These are phyloP conservation scores for Phrynocephalus guinanensis DNA, from an alignment of 2,797 vertebrate genomes.

Conservation along the genomic window DNA sequence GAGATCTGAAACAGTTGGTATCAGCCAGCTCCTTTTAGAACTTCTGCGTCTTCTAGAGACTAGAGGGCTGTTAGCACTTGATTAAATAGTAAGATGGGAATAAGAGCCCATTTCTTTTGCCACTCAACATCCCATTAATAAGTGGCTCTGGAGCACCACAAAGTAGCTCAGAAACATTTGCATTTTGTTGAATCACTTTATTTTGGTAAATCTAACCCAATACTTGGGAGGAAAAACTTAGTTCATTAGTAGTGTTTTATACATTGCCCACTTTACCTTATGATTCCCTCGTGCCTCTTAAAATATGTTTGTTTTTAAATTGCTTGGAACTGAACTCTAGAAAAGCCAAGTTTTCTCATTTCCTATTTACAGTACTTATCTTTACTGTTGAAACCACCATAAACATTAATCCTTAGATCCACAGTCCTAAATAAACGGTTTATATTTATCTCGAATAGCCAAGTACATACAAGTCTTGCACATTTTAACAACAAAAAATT, in stretches of 20 bases:
- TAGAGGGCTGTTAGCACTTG: slow-evolving; percentile 50
- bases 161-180: background rate
- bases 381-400: background rate
- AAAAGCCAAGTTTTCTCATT: slow-evolving; percentile 24
- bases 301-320: slow-evolving; percentile 52
- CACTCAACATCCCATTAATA: slow-evolving; percentile 51
- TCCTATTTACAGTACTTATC: background rate
- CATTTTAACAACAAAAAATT: background rate
- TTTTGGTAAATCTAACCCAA: slow-evolving; percentile 37
- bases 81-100: slow-evolving; percentile 57
- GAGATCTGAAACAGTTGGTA: slow-evolving; percentile 24
- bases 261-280: slow-evolving; percentile 37
- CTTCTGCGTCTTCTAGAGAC: slow-evolving; percentile 31
- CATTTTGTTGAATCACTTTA: slow-evolving; percentile 39
- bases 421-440: background rate
- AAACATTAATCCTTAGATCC: background rate
- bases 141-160: slow-evolving; percentile 37
- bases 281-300: slow-evolving; percentile 41
- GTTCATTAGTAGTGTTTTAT: slow-evolving; percentile 34
- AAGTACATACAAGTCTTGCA: background rate
- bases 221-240: slow-evolving; percentile 26
- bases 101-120: slow-evolving; percentile 40
- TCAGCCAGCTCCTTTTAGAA: slow-evolving; percentile 26
- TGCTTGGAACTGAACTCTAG: slow-evolving; percentile 36
- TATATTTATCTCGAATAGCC: background rate